Evolutionary conservation across 2,113 vertebrate species (phyloP).

Genomic region (Macquaria ambigua): DNA sequence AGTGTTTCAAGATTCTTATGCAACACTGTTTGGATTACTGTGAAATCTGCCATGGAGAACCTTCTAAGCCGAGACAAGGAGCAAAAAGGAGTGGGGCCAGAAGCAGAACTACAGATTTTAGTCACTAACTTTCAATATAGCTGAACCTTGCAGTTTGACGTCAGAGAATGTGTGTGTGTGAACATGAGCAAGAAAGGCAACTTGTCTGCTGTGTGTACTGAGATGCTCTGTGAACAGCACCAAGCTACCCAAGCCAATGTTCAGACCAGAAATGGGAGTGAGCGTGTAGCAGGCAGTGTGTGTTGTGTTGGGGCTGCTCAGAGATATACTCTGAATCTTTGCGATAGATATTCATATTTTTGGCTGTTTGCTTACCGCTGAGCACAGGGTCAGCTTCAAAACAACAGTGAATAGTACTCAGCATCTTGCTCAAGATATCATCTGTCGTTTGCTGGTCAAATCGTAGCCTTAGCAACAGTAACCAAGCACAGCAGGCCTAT

Average conservation of each 20-base stretch:
- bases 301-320: background rate
- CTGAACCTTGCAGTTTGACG: background rate
- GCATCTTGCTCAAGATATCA: slow-evolving; percentile 3
- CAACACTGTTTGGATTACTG: background rate
- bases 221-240: background rate
- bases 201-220: background rate
- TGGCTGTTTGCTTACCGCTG: background rate
- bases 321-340: background rate
- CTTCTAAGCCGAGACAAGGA: background rate
- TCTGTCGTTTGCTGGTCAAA: background rate
- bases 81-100: background rate
- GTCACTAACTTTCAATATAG: background rate
- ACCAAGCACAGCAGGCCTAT: no score
- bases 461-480: no score
- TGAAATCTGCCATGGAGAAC: background rate
- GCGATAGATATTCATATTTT: slow-evolving; percentile 19
- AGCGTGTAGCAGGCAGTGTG: background rate
- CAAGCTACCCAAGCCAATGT: background rate
- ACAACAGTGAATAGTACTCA: background rate
- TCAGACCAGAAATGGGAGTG: background rate
- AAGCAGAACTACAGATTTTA: background rate
- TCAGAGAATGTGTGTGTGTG: background rate
- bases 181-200: background rate
- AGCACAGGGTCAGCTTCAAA: background rate
- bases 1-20: background rate